phyloP scores from a whole-genome alignment of 2,888 invertebrate species.

The Melieria picta region DNA sequence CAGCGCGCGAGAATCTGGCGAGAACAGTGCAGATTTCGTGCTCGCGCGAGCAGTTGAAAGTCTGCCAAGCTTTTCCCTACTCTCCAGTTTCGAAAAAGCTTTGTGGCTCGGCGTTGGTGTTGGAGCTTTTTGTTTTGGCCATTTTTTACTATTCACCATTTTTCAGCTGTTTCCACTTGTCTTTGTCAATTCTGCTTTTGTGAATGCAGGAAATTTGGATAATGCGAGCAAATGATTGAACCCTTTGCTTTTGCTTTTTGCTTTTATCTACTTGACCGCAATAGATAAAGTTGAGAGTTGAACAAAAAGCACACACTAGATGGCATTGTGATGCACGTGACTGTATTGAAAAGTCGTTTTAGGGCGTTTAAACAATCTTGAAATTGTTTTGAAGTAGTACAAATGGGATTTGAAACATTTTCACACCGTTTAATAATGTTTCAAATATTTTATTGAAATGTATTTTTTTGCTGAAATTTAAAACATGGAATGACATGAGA shows the following conservation, averaged over 20 bases:
- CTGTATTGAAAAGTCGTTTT: no score
- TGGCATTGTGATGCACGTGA: background rate
- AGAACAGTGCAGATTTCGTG: no score
- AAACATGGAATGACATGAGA: no score
- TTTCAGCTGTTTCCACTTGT: background rate
- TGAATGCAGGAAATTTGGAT: background rate
- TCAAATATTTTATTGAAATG: no score
- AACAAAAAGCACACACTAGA: background rate
- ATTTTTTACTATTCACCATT: background rate
- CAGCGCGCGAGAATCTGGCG: background rate
- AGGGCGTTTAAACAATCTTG: no score
- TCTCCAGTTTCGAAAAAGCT: constrained; percentile 7
- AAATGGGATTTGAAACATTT: no score
- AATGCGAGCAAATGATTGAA: constrained; percentile 12
- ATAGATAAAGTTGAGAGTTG: background rate
- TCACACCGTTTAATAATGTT: no score
- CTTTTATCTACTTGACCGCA: constrained; percentile 4
- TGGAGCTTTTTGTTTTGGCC: background rate
- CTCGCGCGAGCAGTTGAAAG: background rate
- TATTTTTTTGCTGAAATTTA: no score
- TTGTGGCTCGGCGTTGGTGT: background rate
- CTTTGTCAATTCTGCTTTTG: background rate
- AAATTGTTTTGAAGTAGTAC: no score
- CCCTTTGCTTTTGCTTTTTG: background rate
- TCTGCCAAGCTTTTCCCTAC: background rate